These are phyloP conservation scores for Equus quagga DNA, from an alignment of 2,113 vertebrate genomes.

Conservation along the genomic window DNA sequence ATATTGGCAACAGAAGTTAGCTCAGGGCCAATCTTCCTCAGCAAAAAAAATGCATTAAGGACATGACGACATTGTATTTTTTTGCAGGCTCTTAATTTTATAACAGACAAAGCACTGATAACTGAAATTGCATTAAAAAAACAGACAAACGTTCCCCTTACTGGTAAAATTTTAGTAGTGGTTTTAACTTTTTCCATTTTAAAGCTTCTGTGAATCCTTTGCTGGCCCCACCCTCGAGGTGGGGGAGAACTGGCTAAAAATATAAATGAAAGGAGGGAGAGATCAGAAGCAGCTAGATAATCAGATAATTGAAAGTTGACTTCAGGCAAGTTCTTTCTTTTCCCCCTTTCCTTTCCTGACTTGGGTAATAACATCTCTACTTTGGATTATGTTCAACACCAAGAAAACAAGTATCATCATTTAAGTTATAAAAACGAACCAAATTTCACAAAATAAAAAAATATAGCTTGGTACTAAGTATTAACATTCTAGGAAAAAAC, in stretches of 20 bases:
- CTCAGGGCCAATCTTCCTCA: too few relatives aligned
- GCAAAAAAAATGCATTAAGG: not conserved
- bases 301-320: not conserved
- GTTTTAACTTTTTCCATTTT: not conserved
- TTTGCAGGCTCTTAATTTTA: not conserved
- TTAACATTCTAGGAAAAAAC: not conserved
- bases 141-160: not conserved
- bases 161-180: not conserved
- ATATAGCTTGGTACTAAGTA: not conserved
- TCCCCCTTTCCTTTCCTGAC: not conserved
- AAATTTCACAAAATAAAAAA: constrained; percentile 23
- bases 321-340: not conserved
- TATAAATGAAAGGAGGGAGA: not conserved
- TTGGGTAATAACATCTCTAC: not conserved
- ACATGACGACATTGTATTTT: not conserved
- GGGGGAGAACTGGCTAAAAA: not conserved
- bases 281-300: not conserved
- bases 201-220: not conserved
- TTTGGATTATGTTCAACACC: not conserved
- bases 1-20: too few relatives aligned
- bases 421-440: constrained; percentile 6
- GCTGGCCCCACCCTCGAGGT: too few relatives aligned
- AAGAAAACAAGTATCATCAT: not conserved
- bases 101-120: not conserved
- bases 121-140: constrained; percentile 25